phyloP scores from a whole-genome alignment of 2,888 invertebrate species.

The Arge pagana region DNA sequence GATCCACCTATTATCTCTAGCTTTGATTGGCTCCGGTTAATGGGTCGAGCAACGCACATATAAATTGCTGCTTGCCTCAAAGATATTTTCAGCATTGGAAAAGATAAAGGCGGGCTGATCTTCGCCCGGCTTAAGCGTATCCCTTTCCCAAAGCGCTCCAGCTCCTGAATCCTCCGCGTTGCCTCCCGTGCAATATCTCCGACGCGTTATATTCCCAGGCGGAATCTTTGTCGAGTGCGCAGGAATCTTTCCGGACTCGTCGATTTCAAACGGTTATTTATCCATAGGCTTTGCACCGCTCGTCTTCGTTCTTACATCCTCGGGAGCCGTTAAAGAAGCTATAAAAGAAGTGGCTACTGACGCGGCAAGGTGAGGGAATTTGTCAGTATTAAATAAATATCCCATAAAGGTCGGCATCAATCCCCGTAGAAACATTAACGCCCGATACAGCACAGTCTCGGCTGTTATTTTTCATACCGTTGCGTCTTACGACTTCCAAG shows the following conservation, averaged over 20 bases:
- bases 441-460: conserved; percentile 49
- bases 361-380: conserved; percentile 44
- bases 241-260: conserved; percentile 6
- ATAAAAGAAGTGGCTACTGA: conserved; percentile 44
- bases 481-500: conserved; percentile 40
- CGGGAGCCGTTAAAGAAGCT: conserved; percentile 46
- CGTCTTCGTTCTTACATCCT: conserved; percentile 29
- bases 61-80: conserved; percentile 55
- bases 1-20: conserved; percentile 51
- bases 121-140: too few species aligned
- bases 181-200: too few species aligned
- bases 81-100: conserved; percentile 49
- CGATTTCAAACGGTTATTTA: conserved; percentile 12
- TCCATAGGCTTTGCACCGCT: conserved; percentile 7
- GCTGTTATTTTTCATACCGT: conserved; percentile 57
- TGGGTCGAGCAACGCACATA: conserved; percentile 54
- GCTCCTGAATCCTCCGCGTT: too few species aligned
- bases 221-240: conserved; percentile 1
- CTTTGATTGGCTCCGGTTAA: conserved; percentile 57
- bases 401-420: conserved; percentile 57
- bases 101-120: conserved; percentile 6
- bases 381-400: conserved; percentile 59
- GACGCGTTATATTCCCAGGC: background rate
- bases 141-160: too few species aligned
- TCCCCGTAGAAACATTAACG: conserved; percentile 55